phyloP scores from a whole-genome alignment of 2,888 invertebrate genomes.

The Epistrophe eligans region DNA sequence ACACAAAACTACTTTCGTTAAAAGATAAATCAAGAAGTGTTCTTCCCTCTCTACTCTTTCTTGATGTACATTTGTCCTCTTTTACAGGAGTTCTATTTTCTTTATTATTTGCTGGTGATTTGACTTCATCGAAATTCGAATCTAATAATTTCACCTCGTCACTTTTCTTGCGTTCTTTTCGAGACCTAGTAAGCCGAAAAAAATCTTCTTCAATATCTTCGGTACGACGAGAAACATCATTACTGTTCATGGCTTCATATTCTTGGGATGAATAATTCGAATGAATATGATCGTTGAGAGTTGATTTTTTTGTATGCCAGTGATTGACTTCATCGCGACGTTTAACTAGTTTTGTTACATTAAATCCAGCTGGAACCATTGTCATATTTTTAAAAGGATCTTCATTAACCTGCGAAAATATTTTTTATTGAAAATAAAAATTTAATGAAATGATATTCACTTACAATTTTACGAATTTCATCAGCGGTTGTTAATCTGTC shows the following conservation, averaged over 20 bases:
- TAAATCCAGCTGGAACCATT: conserved; percentile 78
- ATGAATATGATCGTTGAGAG: conserved; percentile 67
- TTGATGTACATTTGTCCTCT: neutral
- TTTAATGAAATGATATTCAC: neutral
- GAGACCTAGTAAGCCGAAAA: conserved; percentile 74
- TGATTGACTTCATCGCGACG: conserved; percentile 77
- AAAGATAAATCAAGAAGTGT: conserved; percentile 12
- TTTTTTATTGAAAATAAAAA: neutral
- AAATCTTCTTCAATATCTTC: conserved; percentile 62
- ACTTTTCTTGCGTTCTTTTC: conserved; percentile 63
- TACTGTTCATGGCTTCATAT: conserved; percentile 4
- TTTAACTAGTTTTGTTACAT: conserved; percentile 76
- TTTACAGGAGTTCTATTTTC: neutral
- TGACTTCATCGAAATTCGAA: conserved; percentile 1
- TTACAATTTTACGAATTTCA: conserved; percentile 42
- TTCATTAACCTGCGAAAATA: conserved; percentile 26
- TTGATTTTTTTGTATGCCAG: conserved; percentile 79
- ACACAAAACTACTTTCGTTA: neutral
- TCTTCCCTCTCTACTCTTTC: neutral
- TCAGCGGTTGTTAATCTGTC: neutral
- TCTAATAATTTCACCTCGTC: conserved; percentile 33
- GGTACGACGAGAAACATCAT: conserved; percentile 39
- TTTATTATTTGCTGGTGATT: neutral
- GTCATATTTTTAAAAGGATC: conserved; percentile 71
- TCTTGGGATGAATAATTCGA: conserved; percentile 38